Evolutionary conservation across 2,113 vertebrate genomes (phyloP).

Genomic region (Sigmodon hispidus): DNA sequence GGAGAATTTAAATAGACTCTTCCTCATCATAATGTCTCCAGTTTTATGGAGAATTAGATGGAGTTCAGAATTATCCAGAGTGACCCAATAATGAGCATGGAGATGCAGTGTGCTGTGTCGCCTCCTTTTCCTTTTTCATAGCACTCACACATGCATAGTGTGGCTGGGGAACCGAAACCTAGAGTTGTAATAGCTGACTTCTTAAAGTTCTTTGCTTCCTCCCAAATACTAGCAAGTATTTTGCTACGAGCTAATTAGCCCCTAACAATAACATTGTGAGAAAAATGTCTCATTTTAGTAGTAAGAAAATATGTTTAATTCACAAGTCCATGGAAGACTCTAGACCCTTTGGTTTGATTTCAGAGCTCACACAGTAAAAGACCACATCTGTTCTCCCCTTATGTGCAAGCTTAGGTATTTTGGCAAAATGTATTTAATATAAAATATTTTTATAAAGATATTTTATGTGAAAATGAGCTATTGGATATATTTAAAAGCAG

Average conservation of each 20-base stretch:
- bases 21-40: not conserved
- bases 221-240: not conserved
- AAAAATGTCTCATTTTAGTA: not conserved
- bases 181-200: accelerated
- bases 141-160: no score
- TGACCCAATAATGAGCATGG: not conserved
- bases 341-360: not conserved
- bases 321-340: not conserved
- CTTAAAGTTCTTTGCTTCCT: not conserved
- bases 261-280: not conserved
- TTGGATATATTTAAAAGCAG: conserved; percentile 61
- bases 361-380: not conserved
- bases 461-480: not conserved
- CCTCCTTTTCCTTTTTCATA: accelerated
- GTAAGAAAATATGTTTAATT: not conserved
- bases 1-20: not conserved
- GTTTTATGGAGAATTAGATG: not conserved
- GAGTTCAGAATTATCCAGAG: not conserved
- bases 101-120: accelerated
- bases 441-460: not conserved
- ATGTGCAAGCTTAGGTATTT: not conserved
- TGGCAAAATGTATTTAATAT: not conserved
- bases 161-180: not conserved
- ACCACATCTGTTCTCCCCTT: not conserved
- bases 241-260: not conserved